Conservation (phyloP, 2,888 invertebrate species). For the Perizoma flavofasciatum region DNA sequence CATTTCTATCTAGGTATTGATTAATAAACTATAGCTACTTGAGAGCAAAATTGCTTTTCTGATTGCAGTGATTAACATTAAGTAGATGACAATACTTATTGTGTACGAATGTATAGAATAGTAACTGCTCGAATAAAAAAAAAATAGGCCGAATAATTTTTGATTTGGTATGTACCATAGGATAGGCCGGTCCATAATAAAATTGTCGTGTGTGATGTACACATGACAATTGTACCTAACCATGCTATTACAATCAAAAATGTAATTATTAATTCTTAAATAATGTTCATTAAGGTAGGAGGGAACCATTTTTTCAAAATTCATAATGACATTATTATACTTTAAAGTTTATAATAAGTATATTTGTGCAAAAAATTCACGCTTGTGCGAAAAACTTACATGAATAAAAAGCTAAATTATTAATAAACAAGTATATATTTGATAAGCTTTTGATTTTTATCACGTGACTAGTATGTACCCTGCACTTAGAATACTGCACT, state of each 20-base stretch:
- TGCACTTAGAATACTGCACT: constrained; percentile 39
- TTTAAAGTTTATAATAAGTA: constrained; percentile 2
- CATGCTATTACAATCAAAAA: too few relatives aligned
- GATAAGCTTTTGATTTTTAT: constrained; percentile 23
- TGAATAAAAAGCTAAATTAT: constrained; percentile 22
- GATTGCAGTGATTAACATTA: not conserved
- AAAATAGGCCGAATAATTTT: not conserved
- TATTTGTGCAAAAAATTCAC: constrained; percentile 34
- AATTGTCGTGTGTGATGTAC: too few relatives aligned
- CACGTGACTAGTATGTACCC: constrained; percentile 48
- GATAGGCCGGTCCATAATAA: constrained; percentile 4
- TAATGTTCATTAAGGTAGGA: too few relatives aligned
- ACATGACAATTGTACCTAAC: too few relatives aligned
- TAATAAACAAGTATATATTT: constrained; percentile 4
- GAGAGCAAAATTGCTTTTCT: constrained; percentile 9
- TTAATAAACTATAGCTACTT: constrained; percentile 14
- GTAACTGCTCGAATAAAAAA: too few relatives aligned
- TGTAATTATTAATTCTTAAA: too few relatives aligned
- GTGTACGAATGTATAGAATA: not conserved
- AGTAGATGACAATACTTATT: not conserved
- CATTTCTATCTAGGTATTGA: constrained; percentile 28
- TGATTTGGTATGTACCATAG: constrained; percentile 5
- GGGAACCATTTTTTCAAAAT: constrained; percentile 2
- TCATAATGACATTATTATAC: constrained; percentile 10
- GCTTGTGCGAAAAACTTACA: constrained; percentile 31